Base-by-base conservation (phyloP, 2,888 invertebrate species). In the Vesta saturnalis region DNA sequence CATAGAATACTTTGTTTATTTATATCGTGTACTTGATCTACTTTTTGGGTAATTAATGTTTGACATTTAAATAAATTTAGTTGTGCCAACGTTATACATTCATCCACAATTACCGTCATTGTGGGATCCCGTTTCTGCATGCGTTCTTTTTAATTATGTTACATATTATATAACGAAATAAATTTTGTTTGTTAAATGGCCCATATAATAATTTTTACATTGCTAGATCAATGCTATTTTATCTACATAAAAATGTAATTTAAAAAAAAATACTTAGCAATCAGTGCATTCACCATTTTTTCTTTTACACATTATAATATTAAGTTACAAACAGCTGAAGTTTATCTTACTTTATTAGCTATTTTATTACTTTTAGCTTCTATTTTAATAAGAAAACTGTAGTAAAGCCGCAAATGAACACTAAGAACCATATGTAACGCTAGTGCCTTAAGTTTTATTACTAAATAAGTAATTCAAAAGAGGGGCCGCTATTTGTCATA, bases 21-120 rank as follows among this genome's bases (percentile, higher is more conserved):
- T 52, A 19, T 52, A 52, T 4, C 21, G n/a, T n/a, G 52, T 19
- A 52, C 52, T 52, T 52, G 52, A 52, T 52, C 52, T 52, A 52
- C 8, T 19, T 52, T 52, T 52, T 52, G n/a, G 21, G 52, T 52
- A 52, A 52, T 52, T 52, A 52, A 19, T 52, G 52, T 18, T 19
- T 52, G 52, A 52, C 52, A 52, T 52, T 52, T 52, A 52, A 52
- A 52, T 52, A 52, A 52, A 52, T 52, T 52, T 52, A 10, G 52
- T 21, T 19, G 19, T 19, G 52, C 52, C 52, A 52, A 52, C 52
- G 19, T 19, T 43, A n/a, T 19, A 19, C 19, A 19, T 52, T 52
- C 52, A 52, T 52, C 52, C 52, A 52, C 52, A 52, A 21, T 52
- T 52, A 16, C 19, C 39, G 19, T 19, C 52, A 19, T 52, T 52